A percentile compares a stretch with the other conserved stretches of the same genome.
phyloP scores from a whole-genome alignment of 2,888 invertebrate genomes.

The Macrophya annulata region DNA sequence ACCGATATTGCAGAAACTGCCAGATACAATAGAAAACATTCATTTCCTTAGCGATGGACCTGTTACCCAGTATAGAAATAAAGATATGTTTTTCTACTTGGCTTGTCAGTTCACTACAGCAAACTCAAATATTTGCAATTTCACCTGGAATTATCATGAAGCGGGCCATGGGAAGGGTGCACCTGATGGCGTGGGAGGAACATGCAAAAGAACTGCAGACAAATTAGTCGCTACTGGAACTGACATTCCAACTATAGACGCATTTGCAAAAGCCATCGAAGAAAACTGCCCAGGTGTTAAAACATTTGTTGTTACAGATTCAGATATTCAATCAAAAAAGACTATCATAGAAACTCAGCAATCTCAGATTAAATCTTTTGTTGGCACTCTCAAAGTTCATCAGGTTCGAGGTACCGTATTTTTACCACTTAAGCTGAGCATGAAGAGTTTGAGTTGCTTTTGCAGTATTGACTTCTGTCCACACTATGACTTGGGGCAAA shows the following conservation, averaged over 20 bases:
- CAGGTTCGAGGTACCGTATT: constrained; percentile 62
- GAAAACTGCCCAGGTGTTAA: constrained; percentile 63
- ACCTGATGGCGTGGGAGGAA: constrained; percentile 72
- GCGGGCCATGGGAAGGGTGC: constrained; percentile 72
- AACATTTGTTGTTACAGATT: constrained; percentile 60
- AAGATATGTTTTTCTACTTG: constrained; percentile 69
- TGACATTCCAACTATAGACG: constrained; percentile 67
- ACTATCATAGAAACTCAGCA: constrained; percentile 61
- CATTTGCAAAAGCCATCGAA: constrained; percentile 62
- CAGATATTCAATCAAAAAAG: constrained; percentile 64
- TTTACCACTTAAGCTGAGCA: constrained; percentile 61
- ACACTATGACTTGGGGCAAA: neutral
- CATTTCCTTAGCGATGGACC: constrained; percentile 74
- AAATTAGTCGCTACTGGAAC: constrained; percentile 68
- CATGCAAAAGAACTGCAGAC: constrained; percentile 73
- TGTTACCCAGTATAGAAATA: constrained; percentile 73
- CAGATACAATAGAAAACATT: constrained; percentile 64
- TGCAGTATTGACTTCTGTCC: constrained; percentile 56
- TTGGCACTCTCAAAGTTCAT: constrained; percentile 65
- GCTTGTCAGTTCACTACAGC: constrained; percentile 66
- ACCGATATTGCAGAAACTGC: constrained; percentile 63
- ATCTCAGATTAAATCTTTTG: constrained; percentile 63
- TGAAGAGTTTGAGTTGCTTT: constrained; percentile 67
- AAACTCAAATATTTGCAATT: constrained; percentile 64
- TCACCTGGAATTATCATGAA: constrained; percentile 69